phyloP scores from a whole-genome alignment of 2,113 vertebrate genomes.

The Taurulus bubalis region DNA sequence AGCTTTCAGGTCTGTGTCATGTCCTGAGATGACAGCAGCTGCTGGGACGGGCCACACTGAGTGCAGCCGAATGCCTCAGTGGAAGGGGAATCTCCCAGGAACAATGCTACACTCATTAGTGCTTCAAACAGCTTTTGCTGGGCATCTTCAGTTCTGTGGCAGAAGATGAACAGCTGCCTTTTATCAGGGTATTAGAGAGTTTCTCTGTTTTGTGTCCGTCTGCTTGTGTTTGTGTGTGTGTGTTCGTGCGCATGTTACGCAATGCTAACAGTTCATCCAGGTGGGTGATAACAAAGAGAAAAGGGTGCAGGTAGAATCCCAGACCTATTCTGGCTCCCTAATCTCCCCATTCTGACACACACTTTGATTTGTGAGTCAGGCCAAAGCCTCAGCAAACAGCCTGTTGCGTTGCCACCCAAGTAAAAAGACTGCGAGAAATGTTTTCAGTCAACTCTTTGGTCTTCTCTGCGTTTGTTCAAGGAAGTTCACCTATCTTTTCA shows the following conservation, averaged over 20 bases:
- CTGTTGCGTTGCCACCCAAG: slow-evolving; percentile 53
- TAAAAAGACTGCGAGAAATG: slow-evolving; percentile 55
- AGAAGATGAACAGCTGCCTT: slow-evolving; percentile 67
- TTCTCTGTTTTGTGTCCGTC: slow-evolving; percentile 39
- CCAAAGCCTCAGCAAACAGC: slow-evolving; percentile 80
- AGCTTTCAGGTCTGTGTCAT: slow-evolving; percentile 39
- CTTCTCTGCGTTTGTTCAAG: slow-evolving; percentile 63
- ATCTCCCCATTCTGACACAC: slow-evolving; percentile 76
- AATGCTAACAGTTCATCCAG: slow-evolving; percentile 75
- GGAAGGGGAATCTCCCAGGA: slow-evolving; percentile 67
- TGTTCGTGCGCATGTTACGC: slow-evolving; percentile 45
- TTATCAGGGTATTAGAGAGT: slow-evolving; percentile 59
- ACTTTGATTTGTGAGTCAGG: slow-evolving; percentile 80
- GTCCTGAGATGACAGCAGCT: slow-evolving; percentile 61
- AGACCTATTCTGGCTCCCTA: slow-evolving; percentile 64
- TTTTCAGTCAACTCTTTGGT: slow-evolving; percentile 69
- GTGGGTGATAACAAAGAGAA: slow-evolving; percentile 78
- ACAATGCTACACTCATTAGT: slow-evolving; percentile 64
- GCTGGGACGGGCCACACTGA: slow-evolving; percentile 44
- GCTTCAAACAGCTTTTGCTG: slow-evolving; percentile 58
- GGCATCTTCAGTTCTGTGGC: slow-evolving; percentile 39
- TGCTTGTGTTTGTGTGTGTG: slow-evolving; percentile 12
- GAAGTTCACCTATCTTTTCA: slow-evolving; percentile 70
- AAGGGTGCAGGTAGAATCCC: slow-evolving; percentile 68
- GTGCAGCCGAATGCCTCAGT: slow-evolving; percentile 42